phyloP scores from a whole-genome alignment of 2,113 vertebrate species.

The Eira barbara region DNA sequence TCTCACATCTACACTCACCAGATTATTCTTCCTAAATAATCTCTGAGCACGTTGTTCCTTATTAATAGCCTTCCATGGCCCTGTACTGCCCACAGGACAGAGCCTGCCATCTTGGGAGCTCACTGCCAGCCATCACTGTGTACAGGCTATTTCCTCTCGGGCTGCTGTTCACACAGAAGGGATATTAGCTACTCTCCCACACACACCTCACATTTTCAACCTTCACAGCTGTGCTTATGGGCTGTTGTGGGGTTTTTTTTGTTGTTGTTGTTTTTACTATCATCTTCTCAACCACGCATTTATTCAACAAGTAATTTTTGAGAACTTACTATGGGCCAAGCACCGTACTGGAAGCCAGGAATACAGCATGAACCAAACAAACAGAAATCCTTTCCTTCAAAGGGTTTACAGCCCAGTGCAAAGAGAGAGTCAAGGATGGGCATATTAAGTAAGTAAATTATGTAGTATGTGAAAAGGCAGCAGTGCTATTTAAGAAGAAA shows the following conservation, averaged over 20 bases:
- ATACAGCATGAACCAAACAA: not conserved
- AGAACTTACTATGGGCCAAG: not conserved
- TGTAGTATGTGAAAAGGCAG: not conserved
- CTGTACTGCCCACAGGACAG: not conserved
- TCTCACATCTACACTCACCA: not conserved
- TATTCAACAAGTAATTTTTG: not conserved
- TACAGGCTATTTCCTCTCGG: not conserved
- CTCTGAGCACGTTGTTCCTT: not conserved
- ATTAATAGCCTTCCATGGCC: not conserved
- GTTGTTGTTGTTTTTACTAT: not conserved
- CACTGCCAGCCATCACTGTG: not conserved
- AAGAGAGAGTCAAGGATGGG: not conserved
- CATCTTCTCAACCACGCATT: not conserved
- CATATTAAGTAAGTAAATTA: not conserved
- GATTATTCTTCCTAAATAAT: not conserved
- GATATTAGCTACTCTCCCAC: not conserved
- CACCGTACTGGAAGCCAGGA: not conserved
- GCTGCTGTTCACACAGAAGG: not conserved
- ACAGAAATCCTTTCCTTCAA: not conserved
- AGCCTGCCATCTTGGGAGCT: not conserved
- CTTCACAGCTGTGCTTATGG: not conserved
- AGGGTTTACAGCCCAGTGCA: not conserved
- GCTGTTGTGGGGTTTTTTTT: not conserved
- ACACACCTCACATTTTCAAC: not conserved
- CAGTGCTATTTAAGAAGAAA: not conserved